Evolutionary conservation across 2,888 invertebrate genomes (phyloP), one percentile per base, ranked within the genome.

Genomic region (Xestia rhomboidea): DNA sequence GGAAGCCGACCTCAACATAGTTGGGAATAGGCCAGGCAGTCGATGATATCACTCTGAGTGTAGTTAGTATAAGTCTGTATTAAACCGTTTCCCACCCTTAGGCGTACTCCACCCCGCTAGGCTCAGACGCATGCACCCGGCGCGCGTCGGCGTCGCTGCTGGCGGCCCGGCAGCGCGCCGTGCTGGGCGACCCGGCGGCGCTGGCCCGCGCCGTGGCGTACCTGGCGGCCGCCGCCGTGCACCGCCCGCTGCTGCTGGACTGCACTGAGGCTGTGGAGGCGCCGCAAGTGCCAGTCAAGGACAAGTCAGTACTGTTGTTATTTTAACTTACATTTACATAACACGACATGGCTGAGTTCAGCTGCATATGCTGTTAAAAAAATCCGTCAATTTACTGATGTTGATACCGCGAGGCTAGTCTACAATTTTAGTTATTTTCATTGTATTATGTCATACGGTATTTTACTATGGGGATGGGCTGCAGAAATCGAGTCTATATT

Each of bases 131-230:
- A 0, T 24, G 60, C 13, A 38, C 21, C 6, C 64, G 57, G 0
- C 69, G 79, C 4, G 68, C 66, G 6, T 15, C 70, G 1, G 0
- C 44, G 0, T n/a, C 18, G 15, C 63, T 72, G 71, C 68, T 57
- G 34, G 27, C 0, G 0, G 51, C 73, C 0, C 44, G 46, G 3
- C 0, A 8, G 15, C 41, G 41, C 10, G 41, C 76, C 1, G 11
- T 7, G 68, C 41, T 64, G 73, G 51, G 70, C 49, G 73, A 30
- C 70, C 79, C 64, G 30, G 44, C 21, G 34, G 77, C 34, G 18
- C 84, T 89, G 54, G 68, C 88, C n/a, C 80, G 84, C 1, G 89
- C 92, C 1, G 84, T 90, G 66, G 71, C 91, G 1, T 82, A 83
- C 4, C 89, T 90, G 81, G 70, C 86, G 68, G 78, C 88, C 1